These are phyloP conservation scores for Pangasius mekongensis DNA, from an alignment of 2,797 vertebrate genomes.

Conservation along the genomic window DNA sequence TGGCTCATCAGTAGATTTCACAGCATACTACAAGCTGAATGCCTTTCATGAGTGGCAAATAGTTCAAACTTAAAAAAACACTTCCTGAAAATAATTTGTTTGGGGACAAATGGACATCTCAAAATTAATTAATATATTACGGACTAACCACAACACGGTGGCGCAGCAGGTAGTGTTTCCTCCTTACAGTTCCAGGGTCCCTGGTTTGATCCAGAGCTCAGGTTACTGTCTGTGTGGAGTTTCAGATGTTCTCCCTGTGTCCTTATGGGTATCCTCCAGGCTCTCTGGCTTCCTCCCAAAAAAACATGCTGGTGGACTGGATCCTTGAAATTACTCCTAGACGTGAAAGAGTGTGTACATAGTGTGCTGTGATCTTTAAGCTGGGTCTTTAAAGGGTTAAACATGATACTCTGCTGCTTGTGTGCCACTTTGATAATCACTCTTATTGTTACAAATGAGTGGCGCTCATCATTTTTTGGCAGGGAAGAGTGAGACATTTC, in stretches of 20 bases:
- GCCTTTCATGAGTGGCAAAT: not conserved
- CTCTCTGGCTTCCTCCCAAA: not conserved
- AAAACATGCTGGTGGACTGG: not conserved
- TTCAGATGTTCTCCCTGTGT: not conserved
- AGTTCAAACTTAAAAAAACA: not conserved
- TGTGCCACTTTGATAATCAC: slow-evolving; percentile 27
- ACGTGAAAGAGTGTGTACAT: not conserved
- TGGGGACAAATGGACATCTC: not conserved
- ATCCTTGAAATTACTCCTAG: not conserved
- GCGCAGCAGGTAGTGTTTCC: not conserved
- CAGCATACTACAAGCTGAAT: not conserved
- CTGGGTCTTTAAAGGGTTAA: not conserved
- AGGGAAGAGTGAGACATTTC: slow-evolving; percentile 41
- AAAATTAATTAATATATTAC: not conserved
- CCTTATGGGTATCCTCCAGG: not conserved
- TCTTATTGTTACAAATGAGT: slow-evolving; percentile 29
- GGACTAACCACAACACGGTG: not conserved
- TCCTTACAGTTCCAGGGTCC: not conserved
- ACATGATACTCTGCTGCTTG: not conserved
- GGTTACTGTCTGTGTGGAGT: not conserved
- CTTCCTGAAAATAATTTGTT: not conserved
- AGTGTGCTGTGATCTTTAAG: not conserved
- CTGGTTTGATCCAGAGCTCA: not conserved
- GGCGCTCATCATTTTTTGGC: slow-evolving; percentile 13
- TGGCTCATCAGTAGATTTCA: not conserved